Evolutionary conservation across 1,140 invertebrate species (phyloP).

Genomic region (Campoletis sonorensis): DNA sequence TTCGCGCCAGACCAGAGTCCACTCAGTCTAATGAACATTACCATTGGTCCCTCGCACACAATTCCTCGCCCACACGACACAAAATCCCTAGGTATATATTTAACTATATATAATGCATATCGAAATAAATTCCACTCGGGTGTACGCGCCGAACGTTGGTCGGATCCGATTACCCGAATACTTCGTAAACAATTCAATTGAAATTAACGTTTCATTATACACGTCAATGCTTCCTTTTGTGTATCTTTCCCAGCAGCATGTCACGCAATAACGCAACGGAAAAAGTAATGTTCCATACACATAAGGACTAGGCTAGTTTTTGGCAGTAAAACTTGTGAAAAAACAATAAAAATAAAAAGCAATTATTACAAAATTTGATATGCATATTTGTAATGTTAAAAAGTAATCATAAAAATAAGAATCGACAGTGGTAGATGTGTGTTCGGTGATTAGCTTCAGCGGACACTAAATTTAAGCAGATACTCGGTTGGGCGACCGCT

Average conservation of each 20-base stretch:
- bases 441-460: too few relatives aligned
- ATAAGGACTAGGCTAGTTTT: too few relatives aligned
- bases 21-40: constrained; percentile 37
- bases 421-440: too few relatives aligned
- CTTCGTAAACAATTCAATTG: constrained; percentile 8
- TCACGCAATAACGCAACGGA: neutral
- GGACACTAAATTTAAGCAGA: too few relatives aligned
- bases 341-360: too few relatives aligned
- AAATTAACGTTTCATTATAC: constrained; percentile 19
- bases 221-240: constrained; percentile 10
- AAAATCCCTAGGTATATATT: neutral
- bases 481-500: too few relatives aligned
- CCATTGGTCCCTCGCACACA: constrained; percentile 5
- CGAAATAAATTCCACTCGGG: neutral
- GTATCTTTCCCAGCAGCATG: neutral
- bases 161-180: constrained; percentile 33
- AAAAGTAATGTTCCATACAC: too few relatives aligned
- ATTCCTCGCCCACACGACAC: neutral
- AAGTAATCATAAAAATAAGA: too few relatives aligned
- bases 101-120: neutral
- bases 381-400: neutral
- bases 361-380: neutral
- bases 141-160: constrained; percentile 2
- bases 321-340: too few relatives aligned
- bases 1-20: constrained; percentile 12